phyloP scores from a whole-genome alignment of 2,113 vertebrate species.

The Syngnathus floridae region DNA sequence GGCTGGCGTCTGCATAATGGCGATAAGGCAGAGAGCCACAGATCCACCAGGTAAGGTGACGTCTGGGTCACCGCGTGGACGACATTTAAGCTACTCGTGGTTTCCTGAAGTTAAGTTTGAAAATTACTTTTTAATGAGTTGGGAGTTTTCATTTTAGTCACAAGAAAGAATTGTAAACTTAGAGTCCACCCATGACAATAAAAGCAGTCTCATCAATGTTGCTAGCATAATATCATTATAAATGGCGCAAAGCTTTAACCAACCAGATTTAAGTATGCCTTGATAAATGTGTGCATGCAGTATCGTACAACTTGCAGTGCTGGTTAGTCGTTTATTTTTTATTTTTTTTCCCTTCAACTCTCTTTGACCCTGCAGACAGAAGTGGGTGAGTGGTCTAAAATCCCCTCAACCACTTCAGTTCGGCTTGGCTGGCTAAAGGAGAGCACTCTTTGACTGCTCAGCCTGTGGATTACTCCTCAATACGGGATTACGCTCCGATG shows the following conservation, averaged over 20 bases:
- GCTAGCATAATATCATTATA: conserved; percentile 38
- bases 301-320: conserved; percentile 21
- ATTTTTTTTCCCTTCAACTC: conserved; percentile 33
- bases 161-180: not conserved
- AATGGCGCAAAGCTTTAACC: conserved; percentile 57
- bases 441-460: conserved; percentile 59
- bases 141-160: conserved; percentile 1
- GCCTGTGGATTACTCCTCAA: conserved; percentile 66
- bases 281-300: conserved; percentile 22
- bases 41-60: conserved; percentile 37
- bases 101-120: conserved; percentile 10
- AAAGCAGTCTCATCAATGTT: no score
- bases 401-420: conserved; percentile 47
- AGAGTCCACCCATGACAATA: no score
- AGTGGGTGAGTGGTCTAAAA: conserved; percentile 25
- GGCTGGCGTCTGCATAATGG: conserved; percentile 53
- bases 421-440: conserved; percentile 56
- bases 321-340: conserved; percentile 2
- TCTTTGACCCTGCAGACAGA: conserved; percentile 51
- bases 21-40: conserved; percentile 54
- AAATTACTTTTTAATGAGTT: conserved; percentile 27
- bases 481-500: conserved; percentile 66
- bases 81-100: conserved; percentile 35
- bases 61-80: conserved; percentile 22
- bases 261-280: conserved; percentile 40